Evolutionary conservation across 1,140 invertebrate genomes (phyloP).

Genomic region (Zaprionus ghesquierei): DNA sequence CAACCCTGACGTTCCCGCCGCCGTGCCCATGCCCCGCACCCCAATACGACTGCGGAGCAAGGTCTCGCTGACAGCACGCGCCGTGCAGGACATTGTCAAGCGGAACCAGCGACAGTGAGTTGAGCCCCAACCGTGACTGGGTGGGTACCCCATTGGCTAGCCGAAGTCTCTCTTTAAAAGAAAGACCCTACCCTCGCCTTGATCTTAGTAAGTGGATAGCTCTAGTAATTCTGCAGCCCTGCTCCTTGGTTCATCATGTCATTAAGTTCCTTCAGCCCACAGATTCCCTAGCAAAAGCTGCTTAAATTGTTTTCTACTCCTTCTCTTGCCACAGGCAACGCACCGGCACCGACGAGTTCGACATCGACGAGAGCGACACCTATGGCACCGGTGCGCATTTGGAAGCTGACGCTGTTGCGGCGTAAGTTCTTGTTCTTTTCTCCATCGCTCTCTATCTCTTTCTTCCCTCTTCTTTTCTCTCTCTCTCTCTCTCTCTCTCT

Average conservation of each 20-base stretch:
- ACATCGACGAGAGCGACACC: slow-evolving; percentile 71
- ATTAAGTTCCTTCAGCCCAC: neutral
- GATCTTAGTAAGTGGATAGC: neutral
- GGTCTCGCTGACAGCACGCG: slow-evolving; percentile 72
- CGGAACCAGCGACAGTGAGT: slow-evolving; percentile 70
- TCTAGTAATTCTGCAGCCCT: neutral
- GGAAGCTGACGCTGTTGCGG: slow-evolving; percentile 63
- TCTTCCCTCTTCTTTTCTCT: neutral
- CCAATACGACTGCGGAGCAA: slow-evolving; percentile 71
- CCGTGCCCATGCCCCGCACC: slow-evolving; percentile 70
- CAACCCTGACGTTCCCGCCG: slow-evolving; percentile 68
- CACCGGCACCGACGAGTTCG: slow-evolving; percentile 71
- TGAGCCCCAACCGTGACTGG: neutral
- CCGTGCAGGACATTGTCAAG: slow-evolving; percentile 72
- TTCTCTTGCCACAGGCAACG: slow-evolving; percentile 51
- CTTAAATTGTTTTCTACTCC: neutral
- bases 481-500: neutral
- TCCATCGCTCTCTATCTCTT: neutral
- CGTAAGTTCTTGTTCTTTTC: slow-evolving; percentile 50
- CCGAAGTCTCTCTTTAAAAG: neutral
- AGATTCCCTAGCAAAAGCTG: neutral
- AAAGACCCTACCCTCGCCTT: neutral
- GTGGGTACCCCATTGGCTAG: no score
- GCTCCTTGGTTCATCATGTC: neutral
- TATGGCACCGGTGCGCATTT: slow-evolving; percentile 66